These are phyloP conservation scores for Pyrrhia umbra DNA, from an alignment of 2,888 invertebrate genomes.

Conservation along the genomic window DNA sequence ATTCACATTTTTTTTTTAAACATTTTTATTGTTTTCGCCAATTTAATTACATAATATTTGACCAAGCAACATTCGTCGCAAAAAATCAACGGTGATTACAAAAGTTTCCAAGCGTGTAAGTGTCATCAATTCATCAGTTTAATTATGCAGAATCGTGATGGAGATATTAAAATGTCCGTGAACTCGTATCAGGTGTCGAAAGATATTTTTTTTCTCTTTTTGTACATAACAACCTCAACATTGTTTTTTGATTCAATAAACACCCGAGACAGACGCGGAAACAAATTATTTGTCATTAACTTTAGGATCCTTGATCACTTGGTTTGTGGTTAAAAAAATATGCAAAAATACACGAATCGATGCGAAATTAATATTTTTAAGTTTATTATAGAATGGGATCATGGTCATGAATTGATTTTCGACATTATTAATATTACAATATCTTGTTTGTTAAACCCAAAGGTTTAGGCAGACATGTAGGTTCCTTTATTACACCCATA, in stretches of 20 bases:
- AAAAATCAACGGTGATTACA: slow-evolving; percentile 56
- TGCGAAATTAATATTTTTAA: slow-evolving; percentile 14
- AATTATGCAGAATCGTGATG: slow-evolving; percentile 76
- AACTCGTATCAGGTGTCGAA: slow-evolving; percentile 67
- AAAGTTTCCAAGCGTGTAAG: slow-evolving; percentile 55
- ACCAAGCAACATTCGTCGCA: slow-evolving; percentile 31
- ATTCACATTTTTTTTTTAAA: neutral
- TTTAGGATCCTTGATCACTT: slow-evolving; percentile 58
- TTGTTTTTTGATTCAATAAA: slow-evolving; percentile 62
- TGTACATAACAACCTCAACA: slow-evolving; percentile 48
- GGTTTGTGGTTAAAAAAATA: slow-evolving; percentile 38
- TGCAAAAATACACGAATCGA: slow-evolving; percentile 38
- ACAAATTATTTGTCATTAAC: slow-evolving; percentile 65
- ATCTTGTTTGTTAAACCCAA: neutral
- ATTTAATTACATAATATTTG: slow-evolving; percentile 50
- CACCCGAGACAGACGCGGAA: slow-evolving; percentile 69
- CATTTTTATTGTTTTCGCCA: slow-evolving; percentile 52
- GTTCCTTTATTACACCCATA: too few species aligned
- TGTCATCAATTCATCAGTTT: slow-evolving; percentile 66
- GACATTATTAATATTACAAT: slow-evolving; percentile 15
- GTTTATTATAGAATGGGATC: slow-evolving; percentile 31
- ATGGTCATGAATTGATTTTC: slow-evolving; percentile 29
- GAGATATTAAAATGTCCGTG: slow-evolving; percentile 73
- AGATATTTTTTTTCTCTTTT: slow-evolving; percentile 51
- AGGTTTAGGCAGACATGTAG: neutral